Evolutionary conservation across 2,113 vertebrate genomes (phyloP), one percentile per base, ranked within the genome.

Genomic region (Indri indri): DNA sequence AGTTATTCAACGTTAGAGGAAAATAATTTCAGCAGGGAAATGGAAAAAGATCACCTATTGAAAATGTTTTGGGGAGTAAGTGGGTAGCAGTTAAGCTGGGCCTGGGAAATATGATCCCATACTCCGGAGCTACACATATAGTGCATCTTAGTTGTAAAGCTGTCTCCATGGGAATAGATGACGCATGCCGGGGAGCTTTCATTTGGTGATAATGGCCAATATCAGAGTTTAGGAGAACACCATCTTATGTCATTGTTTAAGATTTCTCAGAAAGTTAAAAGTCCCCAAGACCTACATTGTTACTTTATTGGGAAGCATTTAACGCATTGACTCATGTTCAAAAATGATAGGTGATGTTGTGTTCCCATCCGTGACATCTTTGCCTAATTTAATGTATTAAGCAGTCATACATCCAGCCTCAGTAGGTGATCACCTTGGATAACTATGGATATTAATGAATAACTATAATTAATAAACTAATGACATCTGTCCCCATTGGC

Each of bases 381-480:
- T 95, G 91, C 42, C 71, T 95, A 97, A 98, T 98, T 97, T 98
- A 96, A 95, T 97, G 7, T 85, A 97, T 97, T 95, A 95, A 98
- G 50, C 83, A 97, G 90, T 90, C 65, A 87, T 89, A 95, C 59
- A 96, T 94, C 84, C 88, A 85, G 57, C 87, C 94, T 97, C 95
- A 97, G 97, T 98, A 97, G 97, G 40, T 97, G 61, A 97, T 98
- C 63, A 95, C 47, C 74, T 97, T 97, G 4, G 42, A 32, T 32
- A 98, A 98, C 98, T 98, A 98, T 97, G 92, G 96, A 97, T 74
- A 74, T 74, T 74, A 97, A 96, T 95, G 95, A 94, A 79, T 97
- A 97, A 98, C 2, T 7, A 92, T 94, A 83, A 96, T 96, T 97
- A 97, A 98, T 98, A 98, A 97, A 98, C 45, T 97, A 98, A 97